These are phyloP conservation scores for Miltochrista miniata DNA, from an alignment of 2,888 invertebrate species.

Conservation along the genomic window DNA sequence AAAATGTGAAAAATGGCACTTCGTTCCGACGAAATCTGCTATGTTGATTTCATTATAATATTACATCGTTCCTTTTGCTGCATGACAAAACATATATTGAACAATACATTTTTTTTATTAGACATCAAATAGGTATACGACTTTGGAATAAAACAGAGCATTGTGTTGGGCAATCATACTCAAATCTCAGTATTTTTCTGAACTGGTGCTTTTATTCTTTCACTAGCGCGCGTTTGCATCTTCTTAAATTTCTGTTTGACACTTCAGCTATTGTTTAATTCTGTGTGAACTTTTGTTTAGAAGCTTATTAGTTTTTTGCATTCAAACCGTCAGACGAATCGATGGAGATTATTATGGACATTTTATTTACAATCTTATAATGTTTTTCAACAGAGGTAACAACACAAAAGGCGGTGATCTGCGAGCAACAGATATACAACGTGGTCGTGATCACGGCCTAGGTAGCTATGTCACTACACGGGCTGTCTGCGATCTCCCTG, in stretches of 20 bases:
- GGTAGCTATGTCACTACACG: constrained; percentile 91
- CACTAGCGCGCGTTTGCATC: too few relatives aligned
- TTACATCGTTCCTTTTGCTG: too few relatives aligned
- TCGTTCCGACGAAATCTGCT: too few relatives aligned
- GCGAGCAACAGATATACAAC: constrained; percentile 92
- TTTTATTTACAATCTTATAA: background rate
- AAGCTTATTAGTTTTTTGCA: background rate
- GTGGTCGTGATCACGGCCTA: constrained; percentile 94
- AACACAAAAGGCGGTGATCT: constrained; percentile 91
- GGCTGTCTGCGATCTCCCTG: constrained; percentile 88
- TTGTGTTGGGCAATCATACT: too few relatives aligned
- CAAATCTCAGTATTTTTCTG: background rate
- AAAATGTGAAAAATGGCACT: too few relatives aligned
- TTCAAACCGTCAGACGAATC: background rate
- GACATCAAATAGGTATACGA: too few relatives aligned
- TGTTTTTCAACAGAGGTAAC: constrained; percentile 76
- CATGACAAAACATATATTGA: too few relatives aligned
- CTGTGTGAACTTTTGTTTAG: background rate
- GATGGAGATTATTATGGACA: background rate
- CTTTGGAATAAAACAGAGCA: too few relatives aligned
- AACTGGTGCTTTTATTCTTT: background rate
- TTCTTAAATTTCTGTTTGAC: too few relatives aligned
- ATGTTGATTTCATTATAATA: too few relatives aligned
- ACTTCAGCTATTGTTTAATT: too few relatives aligned
- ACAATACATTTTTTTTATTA: too few relatives aligned